Base-by-base conservation (phyloP, 2,797 vertebrate genomes). In the Malacoctenus gilli region DNA sequence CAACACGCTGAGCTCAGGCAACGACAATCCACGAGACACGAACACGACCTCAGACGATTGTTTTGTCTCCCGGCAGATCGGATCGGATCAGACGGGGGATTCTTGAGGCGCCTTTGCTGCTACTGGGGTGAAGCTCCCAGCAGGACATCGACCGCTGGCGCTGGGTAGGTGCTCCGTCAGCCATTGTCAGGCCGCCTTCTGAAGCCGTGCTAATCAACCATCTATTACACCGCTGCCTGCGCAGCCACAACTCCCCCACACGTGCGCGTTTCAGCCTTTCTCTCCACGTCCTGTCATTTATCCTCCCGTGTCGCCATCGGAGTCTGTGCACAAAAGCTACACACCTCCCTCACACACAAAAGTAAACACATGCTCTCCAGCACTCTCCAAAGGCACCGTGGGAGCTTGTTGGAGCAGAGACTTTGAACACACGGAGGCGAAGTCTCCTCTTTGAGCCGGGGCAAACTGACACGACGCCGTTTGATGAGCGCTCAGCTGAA, bases 181-280 rank as follows among this genome's bases (percentile, higher is more conserved):
- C 32, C 19, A 48, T 43, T 57, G 67, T 71, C 66, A 61, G 50
- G 22, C 60, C 73, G 40, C 66, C 59, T 77, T 72, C 72, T 64
- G 61, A 64, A 63, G 51, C 60, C 47, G 49, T 41, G 59, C 55
- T 52, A 72, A 77, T 79, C 72, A 80, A 59, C 68, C 56, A 66
- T 68, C 65, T 62, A 77, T 75, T 64, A 58, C 54, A 28, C 58
- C 9, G 30, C 55, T 63, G 72, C 63, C 64, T 59, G 38, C n/a
- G n/a, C 47, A 35, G 55, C 59, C 58, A 75, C 75, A 77, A 63
- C 58, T 20, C 42, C 10, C 15, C 63, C 53, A 49, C 35, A 7
- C 37, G 50, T 31, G 56, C 23, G 13, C 50, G 47, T 39, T 34
- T 12, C 38, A 48, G 55, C 40, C 22, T 58, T 22, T 39, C 23